Evolutionary conservation across 2,113 vertebrate genomes (phyloP).

Genomic region (Grallaria varia): DNA sequence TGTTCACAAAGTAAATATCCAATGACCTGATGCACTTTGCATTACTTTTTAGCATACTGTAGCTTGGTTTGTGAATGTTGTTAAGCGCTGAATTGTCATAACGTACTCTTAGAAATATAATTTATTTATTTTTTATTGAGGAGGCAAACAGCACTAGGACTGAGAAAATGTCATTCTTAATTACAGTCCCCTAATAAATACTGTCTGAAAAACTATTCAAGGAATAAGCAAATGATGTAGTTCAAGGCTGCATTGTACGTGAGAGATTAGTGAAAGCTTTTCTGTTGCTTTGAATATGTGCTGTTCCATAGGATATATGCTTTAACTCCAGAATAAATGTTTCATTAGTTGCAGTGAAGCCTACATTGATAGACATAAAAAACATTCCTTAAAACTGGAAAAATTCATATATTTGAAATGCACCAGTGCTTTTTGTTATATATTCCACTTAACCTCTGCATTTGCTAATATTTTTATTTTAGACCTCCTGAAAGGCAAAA

Average conservation of each 20-base stretch:
- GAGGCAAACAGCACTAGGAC: not conserved
- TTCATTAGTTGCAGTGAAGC: not conserved
- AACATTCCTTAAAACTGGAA: not conserved
- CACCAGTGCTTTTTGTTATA: not conserved
- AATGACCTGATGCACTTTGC: not conserved
- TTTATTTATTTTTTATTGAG: not conserved
- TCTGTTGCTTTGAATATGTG: not conserved
- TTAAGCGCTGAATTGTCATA: not conserved
- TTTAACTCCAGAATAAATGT: not conserved
- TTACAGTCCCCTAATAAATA: not conserved
- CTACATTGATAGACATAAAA: not conserved
- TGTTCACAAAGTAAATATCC: not conserved
- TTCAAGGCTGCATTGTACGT: not conserved
- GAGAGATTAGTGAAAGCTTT: not conserved
- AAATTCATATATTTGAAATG: not conserved
- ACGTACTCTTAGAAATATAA: not conserved
- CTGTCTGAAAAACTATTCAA: not conserved
- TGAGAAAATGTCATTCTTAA: not conserved
- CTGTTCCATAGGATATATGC: not conserved
- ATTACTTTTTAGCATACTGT: not conserved
- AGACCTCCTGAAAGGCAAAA: not conserved
- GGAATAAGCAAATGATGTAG: not conserved
- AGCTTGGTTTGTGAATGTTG: not conserved
- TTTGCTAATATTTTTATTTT: not conserved
- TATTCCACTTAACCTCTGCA: not conserved